Evolutionary conservation across 2,888 invertebrate genomes (phyloP), one percentile per base, ranked within the genome.

Genomic region (Drosophila silvestris): DNA sequence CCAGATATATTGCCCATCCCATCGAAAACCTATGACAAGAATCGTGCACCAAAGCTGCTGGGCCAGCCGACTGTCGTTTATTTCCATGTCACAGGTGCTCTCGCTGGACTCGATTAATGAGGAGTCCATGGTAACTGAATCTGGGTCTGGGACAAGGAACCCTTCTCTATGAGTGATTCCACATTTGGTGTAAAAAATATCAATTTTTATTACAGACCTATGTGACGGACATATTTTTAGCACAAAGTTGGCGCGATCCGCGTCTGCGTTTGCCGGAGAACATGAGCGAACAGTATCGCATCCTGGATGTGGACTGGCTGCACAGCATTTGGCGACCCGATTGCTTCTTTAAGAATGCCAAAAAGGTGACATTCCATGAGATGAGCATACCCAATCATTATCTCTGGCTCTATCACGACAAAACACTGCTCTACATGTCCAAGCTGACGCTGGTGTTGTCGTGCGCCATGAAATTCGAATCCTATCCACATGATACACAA

Each of bases 371-470:
- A 22, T 98, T 98, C 91, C 98, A 98, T 87, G 97, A 98, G 94
- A 98, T 98, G 97, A 97, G 97, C 92, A 97, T 98, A 92, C 98
- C 98, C 0, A 98, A 98, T 92, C 98, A 98, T 93, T 98, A 98
- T 92, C 94, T 98, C 16, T 98, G 98, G 97, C 93, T 98, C 72
- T 98, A 98, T 89, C 97, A 97, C 90, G 98, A 98, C 92, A 98
- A 98, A 93, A 97, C 97, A 0, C 94, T 98, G 75, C 95, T 98
- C 35, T 98, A 98, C 93, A 98, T 98, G 97, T 97, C 97, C 47
- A 98, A 98, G 97, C 94, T 98, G 82, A 98, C 98, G 0, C 92
- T 98, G 82, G 98, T 98, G 0, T 94, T 98, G 37, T 98, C 98
- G 0, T 98, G 98, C 93, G 98, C 98, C 3, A 98, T 98, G 98